These are phyloP conservation scores for Zygogramma bicolorata DNA, from an alignment of 2,888 invertebrate species.

Conservation along the genomic window DNA sequence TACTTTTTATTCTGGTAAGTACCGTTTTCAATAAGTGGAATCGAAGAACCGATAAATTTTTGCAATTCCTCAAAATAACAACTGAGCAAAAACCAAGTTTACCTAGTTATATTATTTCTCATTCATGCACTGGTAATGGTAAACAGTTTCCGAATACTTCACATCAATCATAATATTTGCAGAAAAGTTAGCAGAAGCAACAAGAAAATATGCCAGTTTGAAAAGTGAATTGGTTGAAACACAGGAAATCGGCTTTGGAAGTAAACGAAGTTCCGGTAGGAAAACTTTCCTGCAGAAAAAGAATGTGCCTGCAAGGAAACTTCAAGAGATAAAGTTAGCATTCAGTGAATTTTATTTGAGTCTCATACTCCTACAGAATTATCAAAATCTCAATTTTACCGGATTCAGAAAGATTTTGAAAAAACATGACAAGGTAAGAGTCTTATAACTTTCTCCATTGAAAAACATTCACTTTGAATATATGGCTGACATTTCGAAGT, in stretches of 20 bases:
- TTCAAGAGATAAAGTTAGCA: slow-evolving; percentile 94
- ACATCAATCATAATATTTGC: neutral
- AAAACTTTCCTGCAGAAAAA: slow-evolving; percentile 63
- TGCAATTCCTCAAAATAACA: too few species aligned
- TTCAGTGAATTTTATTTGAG: slow-evolving; percentile 99
- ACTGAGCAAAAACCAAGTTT: too few species aligned
- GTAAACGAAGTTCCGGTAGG: slow-evolving; percentile 59
- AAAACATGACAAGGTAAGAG: slow-evolving; percentile 96
- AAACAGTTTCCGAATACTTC: too few species aligned
- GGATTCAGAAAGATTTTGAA: slow-evolving; percentile 99
- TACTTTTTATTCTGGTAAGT: slow-evolving; percentile 90
- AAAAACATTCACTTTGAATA: too few species aligned
- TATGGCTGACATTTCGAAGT: too few species aligned
- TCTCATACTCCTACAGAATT: slow-evolving; percentile 96
- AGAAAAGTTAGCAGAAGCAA: slow-evolving; percentile 72
- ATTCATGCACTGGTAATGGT: too few species aligned
- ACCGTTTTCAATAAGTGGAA: neutral
- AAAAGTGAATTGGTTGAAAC: slow-evolving; percentile 83
- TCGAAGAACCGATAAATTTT: too few species aligned
- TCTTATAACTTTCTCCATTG: too few species aligned
- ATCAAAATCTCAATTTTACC: slow-evolving; percentile 97
- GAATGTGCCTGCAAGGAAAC: slow-evolving; percentile 78
- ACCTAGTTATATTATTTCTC: too few species aligned
- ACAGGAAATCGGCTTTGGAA: slow-evolving; percentile 60
- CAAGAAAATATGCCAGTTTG: slow-evolving; percentile 90